Percentiles rank a stretch among this genome's conserved stretches.
These are phyloP conservation scores for Aspidiotus rigidus DNA, from an alignment of 2,888 invertebrate species.

Conservation along the genomic window DNA sequence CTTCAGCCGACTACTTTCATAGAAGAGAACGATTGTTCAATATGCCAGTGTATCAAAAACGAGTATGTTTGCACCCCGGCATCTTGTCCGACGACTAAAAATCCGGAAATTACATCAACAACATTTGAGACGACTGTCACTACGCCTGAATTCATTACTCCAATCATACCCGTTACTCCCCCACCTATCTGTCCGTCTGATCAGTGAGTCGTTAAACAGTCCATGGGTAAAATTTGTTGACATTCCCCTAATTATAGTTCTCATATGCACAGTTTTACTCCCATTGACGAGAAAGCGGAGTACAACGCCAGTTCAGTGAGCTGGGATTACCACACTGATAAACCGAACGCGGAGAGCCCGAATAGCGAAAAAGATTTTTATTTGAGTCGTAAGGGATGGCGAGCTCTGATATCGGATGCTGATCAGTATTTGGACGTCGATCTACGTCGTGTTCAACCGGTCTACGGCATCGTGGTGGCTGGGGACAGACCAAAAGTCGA, in stretches of 20 bases:
- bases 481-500: conserved; percentile 48
- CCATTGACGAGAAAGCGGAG: conserved; percentile 14
- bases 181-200: conserved; percentile 15
- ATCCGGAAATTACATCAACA: not conserved
- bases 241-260: not conserved
- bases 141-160: conserved; percentile 18
- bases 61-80: conserved; percentile 54
- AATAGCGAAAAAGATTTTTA: not conserved
- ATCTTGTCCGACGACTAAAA: conserved; percentile 17
- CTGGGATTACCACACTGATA: not conserved
- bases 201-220: not conserved
- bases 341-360: not conserved
- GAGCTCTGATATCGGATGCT: conserved; percentile 50
- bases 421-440: conserved; percentile 63
- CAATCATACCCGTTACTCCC: conserved; percentile 10
- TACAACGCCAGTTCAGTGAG: conserved; percentile 32
- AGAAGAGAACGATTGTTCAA: conserved; percentile 53
- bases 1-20: conserved; percentile 59
- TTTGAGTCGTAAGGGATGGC: conserved; percentile 51
- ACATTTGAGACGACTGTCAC: conserved; percentile 9
- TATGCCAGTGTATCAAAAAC: conserved; percentile 74
- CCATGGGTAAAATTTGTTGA: too few species aligned
- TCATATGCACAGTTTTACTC: not conserved
- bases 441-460: conserved; percentile 54
- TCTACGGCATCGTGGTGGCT: conserved; percentile 65